A percentile compares a stretch with the other conserved stretches of the same genome.
Conservation (phyloP, 2,888 invertebrate species). For the Phorcus lineatus region DNA sequence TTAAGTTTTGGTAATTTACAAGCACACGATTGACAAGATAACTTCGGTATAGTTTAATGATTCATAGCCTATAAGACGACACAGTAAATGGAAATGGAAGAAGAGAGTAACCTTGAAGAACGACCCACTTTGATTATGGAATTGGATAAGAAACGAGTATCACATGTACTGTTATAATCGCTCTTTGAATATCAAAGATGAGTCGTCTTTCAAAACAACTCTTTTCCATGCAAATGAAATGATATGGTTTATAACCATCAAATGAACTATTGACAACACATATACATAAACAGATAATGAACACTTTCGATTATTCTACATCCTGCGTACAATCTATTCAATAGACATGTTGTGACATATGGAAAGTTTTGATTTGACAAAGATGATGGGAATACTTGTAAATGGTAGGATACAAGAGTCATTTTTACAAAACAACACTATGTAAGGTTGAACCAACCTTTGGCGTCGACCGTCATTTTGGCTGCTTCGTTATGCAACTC, state of each 20-base stretch:
- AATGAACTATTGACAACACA: constrained; percentile 23
- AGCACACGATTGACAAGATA: constrained; percentile 12
- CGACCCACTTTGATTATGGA: constrained; percentile 12
- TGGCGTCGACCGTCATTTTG: constrained; percentile 14
- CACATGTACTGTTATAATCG: background rate
- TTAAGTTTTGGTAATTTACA: constrained; percentile 18
- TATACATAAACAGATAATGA: constrained; percentile 18
- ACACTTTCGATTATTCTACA: constrained; percentile 19
- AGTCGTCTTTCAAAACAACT: background rate
- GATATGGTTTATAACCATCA: constrained; percentile 21
- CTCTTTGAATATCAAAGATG: constrained; percentile 6
- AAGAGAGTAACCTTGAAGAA: background rate
- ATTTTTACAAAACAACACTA: constrained; percentile 25
- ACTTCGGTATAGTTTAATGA: constrained; percentile 8
- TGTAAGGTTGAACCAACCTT: constrained; percentile 23
- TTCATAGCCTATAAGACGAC: background rate
- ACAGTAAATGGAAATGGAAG: constrained; percentile 1
- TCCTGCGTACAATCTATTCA: constrained; percentile 23
- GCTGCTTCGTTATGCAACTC: background rate
- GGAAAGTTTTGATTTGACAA: constrained; percentile 28
- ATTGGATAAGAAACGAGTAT: background rate
- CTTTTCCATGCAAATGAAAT: constrained; percentile 20
- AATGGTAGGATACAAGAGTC: constrained; percentile 21
- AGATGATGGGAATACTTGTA: constrained; percentile 24
- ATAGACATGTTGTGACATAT: constrained; percentile 19